Evolutionary conservation across 2,888 invertebrate species (phyloP), one percentile per base, ranked within the genome.

Genomic region (Drosophila kambysellisi): DNA sequence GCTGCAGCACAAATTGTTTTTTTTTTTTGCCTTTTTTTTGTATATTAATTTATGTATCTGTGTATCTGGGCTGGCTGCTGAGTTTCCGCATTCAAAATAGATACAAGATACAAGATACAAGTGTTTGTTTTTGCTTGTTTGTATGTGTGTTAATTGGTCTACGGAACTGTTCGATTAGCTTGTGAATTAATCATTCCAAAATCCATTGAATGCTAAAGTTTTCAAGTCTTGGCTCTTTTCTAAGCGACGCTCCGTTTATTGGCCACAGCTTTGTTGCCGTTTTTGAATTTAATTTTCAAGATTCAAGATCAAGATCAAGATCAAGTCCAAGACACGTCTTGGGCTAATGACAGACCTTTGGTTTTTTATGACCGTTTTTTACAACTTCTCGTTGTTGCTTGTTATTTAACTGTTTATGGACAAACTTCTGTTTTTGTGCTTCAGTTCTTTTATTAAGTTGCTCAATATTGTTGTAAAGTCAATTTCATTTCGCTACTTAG

Each of bases 281-380:
- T 61, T 50, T 60, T 25, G 39, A 30, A 53, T 73, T 80, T 75
- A 62, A 82, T 81, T 83, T 74, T 79, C 90, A 91, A 89, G 90
- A 84, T 90, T 46, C 91, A 89, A 89, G 83, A 76, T 78, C 73
- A 70, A 59, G 86, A 84, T 66, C 17, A 7, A 46, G 46, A 46
- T 17, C 8, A 39, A 8, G 39, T 8, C 39, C 4, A 59, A 48
- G 50, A 35, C 50, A 59, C 74, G 63, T 56, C 58, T 33, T 48
- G 25, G 32, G 33, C 41, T 32, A 29, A 53, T 33, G 25, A 25
- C 43, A 54, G 51, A 61, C 76, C 61, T 76, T n/a, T 30, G 25
- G 51, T 33, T 51, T n/a, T 81, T 88, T 79, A 79, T 64, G 71
- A 68, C 58, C 71, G 71, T 72, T 83, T 86, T 65, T 83, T 84